Percentiles rank a stretch among this genome's conserved stretches.
Conservation (phyloP, 2,888 invertebrate species). For the Noctua comes region DNA sequence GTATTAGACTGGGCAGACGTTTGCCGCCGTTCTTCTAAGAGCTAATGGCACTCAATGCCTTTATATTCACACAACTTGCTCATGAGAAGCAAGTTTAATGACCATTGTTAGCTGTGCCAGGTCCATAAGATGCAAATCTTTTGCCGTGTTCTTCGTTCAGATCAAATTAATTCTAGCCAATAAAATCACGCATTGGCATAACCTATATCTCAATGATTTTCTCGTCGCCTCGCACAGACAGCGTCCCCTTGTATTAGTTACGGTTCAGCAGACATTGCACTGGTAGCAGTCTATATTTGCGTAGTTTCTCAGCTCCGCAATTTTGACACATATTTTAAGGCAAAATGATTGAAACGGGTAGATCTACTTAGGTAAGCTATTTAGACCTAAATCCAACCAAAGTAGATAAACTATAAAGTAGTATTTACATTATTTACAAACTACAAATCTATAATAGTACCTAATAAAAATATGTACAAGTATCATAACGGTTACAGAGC, state of each 20-base stretch:
- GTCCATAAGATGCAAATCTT: background rate
- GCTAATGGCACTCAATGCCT: background rate
- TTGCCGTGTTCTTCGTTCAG: background rate
- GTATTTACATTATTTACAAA: too few species aligned
- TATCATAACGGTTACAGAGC: too few species aligned
- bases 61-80: background rate
- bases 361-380: background rate
- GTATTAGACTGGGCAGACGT: background rate
- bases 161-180: constrained; percentile 10
- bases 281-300: background rate
- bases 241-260: constrained; percentile 16
- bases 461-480: too few species aligned
- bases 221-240: constrained; percentile 1
- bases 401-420: background rate
- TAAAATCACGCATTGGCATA: constrained; percentile 1
- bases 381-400: background rate
- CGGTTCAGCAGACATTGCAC: constrained; percentile 33
- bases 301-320: background rate
- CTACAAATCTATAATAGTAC: too few species aligned
- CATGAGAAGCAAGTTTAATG: background rate
- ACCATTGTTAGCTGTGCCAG: background rate
- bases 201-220: background rate
- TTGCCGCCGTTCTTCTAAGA: background rate
- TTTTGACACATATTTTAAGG: background rate
- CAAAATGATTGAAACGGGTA: background rate